Base-by-base conservation (phyloP, 1,140 invertebrate genomes). In the Andrena cerasifolii region DNA sequence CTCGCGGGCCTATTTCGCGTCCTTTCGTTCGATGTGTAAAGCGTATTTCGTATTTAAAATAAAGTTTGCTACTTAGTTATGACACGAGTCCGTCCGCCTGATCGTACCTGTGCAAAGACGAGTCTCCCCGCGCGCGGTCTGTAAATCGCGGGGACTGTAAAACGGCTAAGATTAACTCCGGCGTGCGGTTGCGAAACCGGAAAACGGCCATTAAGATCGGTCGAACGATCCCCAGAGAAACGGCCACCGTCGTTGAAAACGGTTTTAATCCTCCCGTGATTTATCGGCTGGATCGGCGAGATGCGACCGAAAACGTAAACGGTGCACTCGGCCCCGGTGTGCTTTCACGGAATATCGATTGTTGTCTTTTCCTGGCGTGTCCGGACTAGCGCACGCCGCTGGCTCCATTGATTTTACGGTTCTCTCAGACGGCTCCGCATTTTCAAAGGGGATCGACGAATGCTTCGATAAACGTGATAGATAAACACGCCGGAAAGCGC, bases 171-270 rank as follows among this genome's bases (percentile, higher is more conserved):
- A 82, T 82, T 82, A 82, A 82, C 63, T 74, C 31, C 0, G 33
- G 21, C 18, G 7, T 16, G n/a, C 6, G 54, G 61, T 79, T 78
- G 59, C 80, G 80, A 82, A 79, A 82, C 76, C 76, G 80, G 80
- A 79, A 79, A 71, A 51, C 70, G 47, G 33, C 63, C 49, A 82
- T 79, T 74, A 82, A 78, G 77, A 82, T 79, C 62, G 61, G 53
- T n/a, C 12, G 68, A 71, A 79, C 68, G 77, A 79, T 66, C 61
- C 58, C 10, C 62, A 79, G 77, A 82, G 77, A 79, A 74, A 71
- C 76, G 61, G 47, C 53, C 61, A 40, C 16, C 59, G 45, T 33
- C 59, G 63, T 43, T 65, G 66, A 72, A 79, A 82, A 74, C 68
- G 14, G 49, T 78, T 40, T 58, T 74, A 82, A 82, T 82, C 77